Base-by-base conservation (phyloP, 1,140 invertebrate genomes). In the Chironomus tepperi region DNA sequence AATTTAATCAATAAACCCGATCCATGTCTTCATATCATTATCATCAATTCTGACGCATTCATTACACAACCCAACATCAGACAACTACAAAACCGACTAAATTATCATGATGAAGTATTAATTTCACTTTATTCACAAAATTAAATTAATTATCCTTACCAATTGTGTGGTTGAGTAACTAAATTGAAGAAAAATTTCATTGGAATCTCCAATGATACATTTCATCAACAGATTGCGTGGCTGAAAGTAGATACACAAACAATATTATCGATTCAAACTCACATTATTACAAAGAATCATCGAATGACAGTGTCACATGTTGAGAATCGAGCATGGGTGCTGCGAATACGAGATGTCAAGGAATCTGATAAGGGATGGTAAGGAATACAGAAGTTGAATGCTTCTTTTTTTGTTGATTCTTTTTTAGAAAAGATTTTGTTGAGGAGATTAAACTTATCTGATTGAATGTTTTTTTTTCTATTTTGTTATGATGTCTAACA, bases 191-290 rank as follows among this genome's bases (percentile, higher is more conserved):
- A 34, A 34, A 34, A 34, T 2, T 34, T 34, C 24, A 34, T 34
- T 34, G 24, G 24, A 34, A 34, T n/a, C n/a, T n/a, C n/a, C n/a
- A n/a, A n/a, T 47, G 43, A 47, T 47, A n/a, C 15, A 24, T 57
- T 73, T 74, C 70, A 75, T 70, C 70, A 83, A 34, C 81, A 96
- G 94, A 93, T 96, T 76, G 95, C 94, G 75, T 96, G 94, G 93
- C 83, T 96, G 74, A 86, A 93, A 76, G 93, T 96, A 74, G 94
- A 97, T 83, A 96, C 94, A 72, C 94, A 97, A 83, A 95, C 95
- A 3, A 96, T 96, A 77, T 84, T 96, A 74, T 95, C 94, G 43
- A 95, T 96, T 80, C 93, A 95, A 80, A 90, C 85, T 80, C 91
- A 94, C 84, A 91, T 94, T 76, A 95, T 96, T 80, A 95, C 93